phyloP scores from a whole-genome alignment of 2,888 invertebrate species.

The Noctua fimbriata region DNA sequence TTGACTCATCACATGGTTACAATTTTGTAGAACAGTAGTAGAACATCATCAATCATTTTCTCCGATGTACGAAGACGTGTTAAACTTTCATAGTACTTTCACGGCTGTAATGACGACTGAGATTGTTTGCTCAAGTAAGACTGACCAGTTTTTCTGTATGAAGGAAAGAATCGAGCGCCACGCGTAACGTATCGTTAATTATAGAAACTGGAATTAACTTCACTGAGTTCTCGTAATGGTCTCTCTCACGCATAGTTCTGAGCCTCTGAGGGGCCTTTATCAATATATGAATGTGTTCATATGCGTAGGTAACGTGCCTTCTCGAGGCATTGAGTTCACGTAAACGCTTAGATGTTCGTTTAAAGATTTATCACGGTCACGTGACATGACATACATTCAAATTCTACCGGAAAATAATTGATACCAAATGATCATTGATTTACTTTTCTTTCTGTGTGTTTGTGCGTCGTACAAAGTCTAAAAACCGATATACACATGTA shows the following conservation, averaged over 20 bases:
- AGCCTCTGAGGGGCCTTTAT: conserved; percentile 31
- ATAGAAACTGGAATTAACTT: conserved; percentile 71
- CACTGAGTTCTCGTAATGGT: conserved; percentile 62
- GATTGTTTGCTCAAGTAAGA: conserved; percentile 73
- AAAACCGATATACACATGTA: conserved; percentile 28
- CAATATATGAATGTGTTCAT: conserved; percentile 50
- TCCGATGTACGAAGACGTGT: conserved; percentile 64
- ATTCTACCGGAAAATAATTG: conserved; percentile 22
- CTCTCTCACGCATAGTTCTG: conserved; percentile 65
- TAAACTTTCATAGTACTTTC: conserved; percentile 79
- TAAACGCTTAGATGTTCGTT: conserved; percentile 39
- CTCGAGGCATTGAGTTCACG: conserved; percentile 53
- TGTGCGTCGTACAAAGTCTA: conserved; percentile 4
- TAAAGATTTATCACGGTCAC: conserved; percentile 51
- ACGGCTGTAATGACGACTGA: conserved; percentile 74
- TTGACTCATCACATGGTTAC: conserved; percentile 71
- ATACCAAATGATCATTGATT: conserved; percentile 5
- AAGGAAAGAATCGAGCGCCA: conserved; percentile 56
- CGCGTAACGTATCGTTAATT: conserved; percentile 72
- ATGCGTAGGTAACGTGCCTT: conserved; percentile 38
- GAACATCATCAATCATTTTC: conserved; percentile 78
- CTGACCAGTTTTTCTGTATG: conserved; percentile 71
- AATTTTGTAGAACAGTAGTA: conserved; percentile 73
- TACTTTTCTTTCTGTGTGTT: conserved; percentile 13
- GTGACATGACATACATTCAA: conserved; percentile 47